phyloP scores from a whole-genome alignment of 2,797 vertebrate genomes.

The Sphaeramia orbicularis region DNA sequence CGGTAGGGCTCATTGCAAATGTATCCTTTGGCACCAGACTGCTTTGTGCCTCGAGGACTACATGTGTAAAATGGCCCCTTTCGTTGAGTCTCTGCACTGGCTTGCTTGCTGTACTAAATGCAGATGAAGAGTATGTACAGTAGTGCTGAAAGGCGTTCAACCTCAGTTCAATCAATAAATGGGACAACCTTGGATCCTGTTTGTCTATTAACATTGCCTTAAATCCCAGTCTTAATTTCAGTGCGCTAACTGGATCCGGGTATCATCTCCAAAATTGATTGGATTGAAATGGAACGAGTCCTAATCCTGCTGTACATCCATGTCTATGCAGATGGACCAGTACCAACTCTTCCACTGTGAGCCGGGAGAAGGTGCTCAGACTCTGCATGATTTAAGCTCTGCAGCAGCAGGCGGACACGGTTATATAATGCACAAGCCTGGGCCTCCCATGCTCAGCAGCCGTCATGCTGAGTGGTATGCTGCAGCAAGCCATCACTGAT shows the following conservation, averaged over 20 bases:
- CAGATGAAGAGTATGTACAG: slow-evolving; percentile 78
- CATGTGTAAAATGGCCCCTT: slow-evolving; percentile 48
- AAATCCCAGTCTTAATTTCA: slow-evolving; percentile 43
- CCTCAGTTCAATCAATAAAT: slow-evolving; percentile 66
- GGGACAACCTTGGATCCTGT: slow-evolving; percentile 49
- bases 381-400: slow-evolving; percentile 80
- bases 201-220: slow-evolving; percentile 48
- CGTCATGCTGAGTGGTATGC: slow-evolving; percentile 81
- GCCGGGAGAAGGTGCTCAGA: slow-evolving; percentile 77
- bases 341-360: slow-evolving; percentile 69
- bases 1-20: slow-evolving; percentile 54
- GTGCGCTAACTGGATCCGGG: slow-evolving; percentile 61
- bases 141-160: slow-evolving; percentile 64
- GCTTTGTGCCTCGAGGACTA: slow-evolving; percentile 49
- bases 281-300: slow-evolving; percentile 70
- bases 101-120: slow-evolving; percentile 73
- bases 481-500: slow-evolving; percentile 77
- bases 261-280: slow-evolving; percentile 56
- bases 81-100: slow-evolving; percentile 55
- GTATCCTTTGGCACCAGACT: slow-evolving; percentile 39
- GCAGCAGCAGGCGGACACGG: slow-evolving; percentile 73
- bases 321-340: slow-evolving; percentile 76
- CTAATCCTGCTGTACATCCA: slow-evolving; percentile 71
- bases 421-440: slow-evolving; percentile 82
- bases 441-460: slow-evolving; percentile 80